Percentiles rank a stretch among this genome's conserved stretches.
Conservation (phyloP, 2,888 invertebrate species). For the Callyntrura sp. region DNA sequence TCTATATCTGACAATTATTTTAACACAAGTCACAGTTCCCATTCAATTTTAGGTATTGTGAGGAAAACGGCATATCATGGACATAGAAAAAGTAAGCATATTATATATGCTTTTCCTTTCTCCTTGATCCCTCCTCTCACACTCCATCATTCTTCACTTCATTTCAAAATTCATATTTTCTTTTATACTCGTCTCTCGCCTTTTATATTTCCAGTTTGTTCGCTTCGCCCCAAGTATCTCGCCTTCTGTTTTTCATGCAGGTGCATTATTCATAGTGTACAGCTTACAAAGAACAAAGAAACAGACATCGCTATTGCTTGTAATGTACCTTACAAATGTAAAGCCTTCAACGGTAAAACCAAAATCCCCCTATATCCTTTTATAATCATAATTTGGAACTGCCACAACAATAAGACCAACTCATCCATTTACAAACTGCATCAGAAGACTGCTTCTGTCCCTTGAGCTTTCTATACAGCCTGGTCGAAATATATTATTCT, state of each 20-base stretch:
- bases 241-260: not conserved
- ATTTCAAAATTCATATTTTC: conserved; percentile 4
- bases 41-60: too few species aligned
- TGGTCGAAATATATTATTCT: too few species aligned
- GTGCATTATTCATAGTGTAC: not conserved
- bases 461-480: too few species aligned
- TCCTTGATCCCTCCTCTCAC: conserved; percentile 21
- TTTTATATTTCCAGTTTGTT: not conserved
- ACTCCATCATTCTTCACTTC: not conserved
- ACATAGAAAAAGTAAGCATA: too few species aligned
- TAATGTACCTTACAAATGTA: conserved; percentile 9
- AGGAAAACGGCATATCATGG: conserved; percentile 53
- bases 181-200: not conserved
- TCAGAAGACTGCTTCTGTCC: too few species aligned
- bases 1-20: too few species aligned
- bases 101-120: conserved; percentile 13
- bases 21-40: too few species aligned
- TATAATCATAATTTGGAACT: conserved; percentile 74
- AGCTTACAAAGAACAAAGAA: conserved; percentile 1
- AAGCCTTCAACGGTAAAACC: conserved; percentile 47
- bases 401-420: too few species aligned
- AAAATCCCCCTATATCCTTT: conserved; percentile 72
- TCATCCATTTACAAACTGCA: too few species aligned
- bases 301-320: not conserved
- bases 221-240: not conserved